A percentile compares a stretch with the other conserved stretches of the same genome.
These are phyloP conservation scores for Pristionchus japonicus DNA, from an alignment of 2,888 invertebrate genomes.

Conservation along the genomic window DNA sequence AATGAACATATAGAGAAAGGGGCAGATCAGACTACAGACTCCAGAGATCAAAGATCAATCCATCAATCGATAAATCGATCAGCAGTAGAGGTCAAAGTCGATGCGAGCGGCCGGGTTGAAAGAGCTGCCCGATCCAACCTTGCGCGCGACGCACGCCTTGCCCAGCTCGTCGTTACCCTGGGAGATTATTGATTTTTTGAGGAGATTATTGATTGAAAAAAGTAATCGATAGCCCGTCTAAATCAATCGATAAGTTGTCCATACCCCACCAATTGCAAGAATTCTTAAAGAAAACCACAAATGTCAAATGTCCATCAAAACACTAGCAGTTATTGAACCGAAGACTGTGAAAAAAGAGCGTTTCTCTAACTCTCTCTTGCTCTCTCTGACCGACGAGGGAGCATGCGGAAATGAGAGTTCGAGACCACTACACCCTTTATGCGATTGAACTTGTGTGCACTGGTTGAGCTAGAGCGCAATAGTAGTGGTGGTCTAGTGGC, in stretches of 20 bases:
- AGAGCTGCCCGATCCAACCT: constrained; percentile 54
- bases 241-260: no score
- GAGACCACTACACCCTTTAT: background rate
- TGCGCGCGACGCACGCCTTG: constrained; percentile 59
- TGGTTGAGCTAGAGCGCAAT: background rate
- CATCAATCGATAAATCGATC: no score
- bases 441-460: background rate
- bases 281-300: no score
- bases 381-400: no score
- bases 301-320: no score
- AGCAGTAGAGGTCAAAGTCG: constrained; percentile 67
- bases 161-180: constrained; percentile 57
- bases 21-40: background rate
- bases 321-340: no score
- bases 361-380: background rate
- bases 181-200: no score
- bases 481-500: background rate
- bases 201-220: no score
- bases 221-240: no score
- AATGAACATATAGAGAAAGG: background rate
- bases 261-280: no score
- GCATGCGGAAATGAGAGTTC: no score
- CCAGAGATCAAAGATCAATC: background rate
- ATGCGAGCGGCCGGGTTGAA: constrained; percentile 67
- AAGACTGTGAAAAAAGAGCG: no score